phyloP scores from a whole-genome alignment of 2,888 invertebrate genomes.

The Drosophila paramelanica region DNA sequence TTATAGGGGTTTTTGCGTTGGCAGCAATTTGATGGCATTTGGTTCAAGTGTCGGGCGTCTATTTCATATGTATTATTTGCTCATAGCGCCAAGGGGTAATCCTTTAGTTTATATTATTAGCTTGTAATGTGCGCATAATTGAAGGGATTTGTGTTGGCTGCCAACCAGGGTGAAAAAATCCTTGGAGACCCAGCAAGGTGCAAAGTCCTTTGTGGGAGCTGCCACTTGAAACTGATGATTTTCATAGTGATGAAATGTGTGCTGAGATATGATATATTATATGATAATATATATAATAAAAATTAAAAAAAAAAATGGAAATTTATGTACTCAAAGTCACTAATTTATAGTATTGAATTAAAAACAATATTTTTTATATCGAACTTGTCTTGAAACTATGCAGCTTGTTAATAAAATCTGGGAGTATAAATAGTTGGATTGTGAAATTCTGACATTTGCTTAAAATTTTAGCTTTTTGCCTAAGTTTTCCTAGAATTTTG shows the following conservation, averaged over 20 bases:
- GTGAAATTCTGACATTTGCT: conserved; percentile 2
- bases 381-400: no score
- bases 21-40: conserved; percentile 73
- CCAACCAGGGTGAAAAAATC: conserved; percentile 9
- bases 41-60: conserved; percentile 63
- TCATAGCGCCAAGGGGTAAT: conserved; percentile 65
- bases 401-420: background rate
- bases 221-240: conserved; percentile 47
- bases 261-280: no score
- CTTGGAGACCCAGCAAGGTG: conserved; percentile 39
- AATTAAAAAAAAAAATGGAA: no score
- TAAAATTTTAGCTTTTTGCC: conserved; percentile 5
- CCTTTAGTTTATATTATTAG: conserved; percentile 80
- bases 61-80: conserved; percentile 64
- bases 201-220: conserved; percentile 34
- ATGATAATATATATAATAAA: no score
- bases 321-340: no score
- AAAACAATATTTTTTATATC: no score
- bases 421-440: conserved; percentile 3
- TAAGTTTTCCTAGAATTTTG: conserved; percentile 1
- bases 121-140: conserved; percentile 76
- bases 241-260: conserved; percentile 21
- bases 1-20: conserved; percentile 30
- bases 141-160: conserved; percentile 54
- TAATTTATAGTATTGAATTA: no score